phyloP scores from a whole-genome alignment of 2,888 invertebrate species.

The Nephrotoma guestfalica region DNA sequence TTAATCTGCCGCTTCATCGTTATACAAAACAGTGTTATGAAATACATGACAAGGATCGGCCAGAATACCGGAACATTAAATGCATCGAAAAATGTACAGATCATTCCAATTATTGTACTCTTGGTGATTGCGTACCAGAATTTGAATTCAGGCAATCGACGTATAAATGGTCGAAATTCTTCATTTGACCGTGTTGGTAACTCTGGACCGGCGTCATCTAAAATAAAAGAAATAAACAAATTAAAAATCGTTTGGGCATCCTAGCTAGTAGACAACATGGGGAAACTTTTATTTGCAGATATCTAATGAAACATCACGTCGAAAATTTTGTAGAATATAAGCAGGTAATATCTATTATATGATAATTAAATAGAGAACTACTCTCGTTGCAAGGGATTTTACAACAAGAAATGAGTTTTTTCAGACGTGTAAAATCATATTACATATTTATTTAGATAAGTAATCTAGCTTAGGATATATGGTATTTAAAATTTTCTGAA shows the following conservation, averaged over 20 bases:
- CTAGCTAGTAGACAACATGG: not conserved
- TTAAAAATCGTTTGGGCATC: not conserved
- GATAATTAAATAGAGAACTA: no score
- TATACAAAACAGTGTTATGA: constrained; percentile 93
- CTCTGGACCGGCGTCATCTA: constrained; percentile 55
- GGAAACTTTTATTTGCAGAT: not conserved
- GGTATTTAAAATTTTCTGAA: no score
- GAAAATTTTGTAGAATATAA: no score
- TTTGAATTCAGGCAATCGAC: constrained; percentile 95
- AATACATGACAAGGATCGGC: constrained; percentile 99
- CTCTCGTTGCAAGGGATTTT: no score
- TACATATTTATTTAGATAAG: no score
- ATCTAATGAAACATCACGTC: not conserved
- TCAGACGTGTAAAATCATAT: no score
- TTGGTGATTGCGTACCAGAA: constrained; percentile 97
- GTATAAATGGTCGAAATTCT: constrained; percentile 96
- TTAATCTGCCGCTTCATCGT: constrained; percentile 99
- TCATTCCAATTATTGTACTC: constrained; percentile 76
- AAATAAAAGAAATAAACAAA: constrained; percentile 9
- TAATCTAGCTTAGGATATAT: no score
- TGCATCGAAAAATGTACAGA: constrained; percentile 92
- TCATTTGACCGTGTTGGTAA: constrained; percentile 90
- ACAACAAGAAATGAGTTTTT: no score
- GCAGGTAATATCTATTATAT: no score
- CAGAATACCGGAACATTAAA: constrained; percentile 99